A percentile compares a stretch with the other conserved stretches of the same genome.
These are phyloP conservation scores for Bothrops jararaca DNA, from an alignment of 2,113 vertebrate genomes.

Conservation along the genomic window DNA sequence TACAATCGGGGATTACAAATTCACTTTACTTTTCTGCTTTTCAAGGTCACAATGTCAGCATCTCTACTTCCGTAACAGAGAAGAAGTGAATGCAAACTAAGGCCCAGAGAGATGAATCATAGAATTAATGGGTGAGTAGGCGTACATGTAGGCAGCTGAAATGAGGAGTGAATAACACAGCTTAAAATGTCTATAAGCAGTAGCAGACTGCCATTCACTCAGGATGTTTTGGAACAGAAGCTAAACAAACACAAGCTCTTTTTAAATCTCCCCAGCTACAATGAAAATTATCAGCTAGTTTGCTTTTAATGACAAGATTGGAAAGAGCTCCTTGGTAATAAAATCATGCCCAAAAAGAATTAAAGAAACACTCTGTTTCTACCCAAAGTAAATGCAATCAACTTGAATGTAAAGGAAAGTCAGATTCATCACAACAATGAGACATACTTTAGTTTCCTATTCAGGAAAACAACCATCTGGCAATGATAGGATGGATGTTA, in stretches of 20 bases:
- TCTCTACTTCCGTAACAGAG: constrained; percentile 29
- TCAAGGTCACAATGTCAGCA: constrained; percentile 19
- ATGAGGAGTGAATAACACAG: constrained; percentile 10
- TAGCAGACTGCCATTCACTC: constrained; percentile 32
- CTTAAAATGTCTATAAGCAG: constrained; percentile 12
- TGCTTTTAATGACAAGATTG: constrained; percentile 25
- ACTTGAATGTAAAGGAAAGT: neutral
- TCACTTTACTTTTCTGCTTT: constrained; percentile 6
- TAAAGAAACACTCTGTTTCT: constrained; percentile 32
- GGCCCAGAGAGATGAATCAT: constrained; percentile 15
- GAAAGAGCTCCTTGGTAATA: constrained; percentile 26
- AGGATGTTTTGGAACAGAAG: constrained; percentile 38
- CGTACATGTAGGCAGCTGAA: neutral
- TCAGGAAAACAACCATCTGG: neutral
- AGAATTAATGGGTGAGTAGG: neutral
- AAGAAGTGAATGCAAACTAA: neutral
- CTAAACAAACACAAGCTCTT: constrained; percentile 2
- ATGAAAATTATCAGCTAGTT: constrained; percentile 37
- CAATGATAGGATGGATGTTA: neutral
- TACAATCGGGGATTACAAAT: constrained; percentile 14
- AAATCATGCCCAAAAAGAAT: constrained; percentile 38
- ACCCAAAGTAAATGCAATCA: neutral
- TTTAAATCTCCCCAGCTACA: constrained; percentile 22
- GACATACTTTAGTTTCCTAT: neutral
- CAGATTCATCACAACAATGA: neutral